These are phyloP conservation scores for Scaptomyza pallida DNA, from an alignment of 1,140 invertebrate genomes.

Conservation along the genomic window DNA sequence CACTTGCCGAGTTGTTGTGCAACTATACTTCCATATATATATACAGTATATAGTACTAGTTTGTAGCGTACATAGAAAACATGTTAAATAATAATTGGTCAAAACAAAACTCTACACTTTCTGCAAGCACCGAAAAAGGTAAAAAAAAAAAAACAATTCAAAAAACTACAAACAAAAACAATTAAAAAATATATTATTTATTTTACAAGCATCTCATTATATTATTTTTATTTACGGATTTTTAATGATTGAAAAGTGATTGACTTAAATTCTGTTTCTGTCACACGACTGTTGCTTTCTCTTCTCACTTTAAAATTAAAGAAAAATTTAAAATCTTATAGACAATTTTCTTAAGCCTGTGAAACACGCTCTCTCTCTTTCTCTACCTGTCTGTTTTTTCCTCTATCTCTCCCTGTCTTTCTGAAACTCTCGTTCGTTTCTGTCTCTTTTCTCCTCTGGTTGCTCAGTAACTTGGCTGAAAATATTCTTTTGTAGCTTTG, in stretches of 20 bases:
- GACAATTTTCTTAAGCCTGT: too few species aligned
- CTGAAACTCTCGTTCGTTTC: constrained; percentile 5
- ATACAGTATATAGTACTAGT: too few species aligned
- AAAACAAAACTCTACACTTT: constrained; percentile 82
- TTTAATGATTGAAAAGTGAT: constrained; percentile 44
- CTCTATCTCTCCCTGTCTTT: constrained; percentile 1
- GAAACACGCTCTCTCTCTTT: constrained; percentile 8
- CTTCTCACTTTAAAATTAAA: constrained; percentile 21
- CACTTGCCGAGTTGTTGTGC: constrained; percentile 60
- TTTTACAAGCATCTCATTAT: constrained; percentile 28
- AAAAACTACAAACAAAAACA: constrained; percentile 34
- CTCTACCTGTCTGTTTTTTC: not conserved
- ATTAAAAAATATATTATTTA: constrained; percentile 45
- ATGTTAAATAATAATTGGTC: constrained; percentile 49
- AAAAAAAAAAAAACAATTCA: constrained; percentile 55
- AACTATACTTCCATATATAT: constrained; percentile 43
- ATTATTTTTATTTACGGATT: constrained; percentile 17
- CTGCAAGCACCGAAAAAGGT: constrained; percentile 83
- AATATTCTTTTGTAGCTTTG: constrained; percentile 23
- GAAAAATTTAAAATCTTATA: too few species aligned
- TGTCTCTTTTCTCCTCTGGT: constrained; percentile 16
- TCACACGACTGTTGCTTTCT: constrained; percentile 28
- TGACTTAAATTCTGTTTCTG: constrained; percentile 24
- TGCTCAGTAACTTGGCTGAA: constrained; percentile 16
- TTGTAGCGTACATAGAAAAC: constrained; percentile 26